Evolutionary conservation across 1,140 invertebrate species (phyloP), one percentile per base, ranked within the genome.

Genomic region (Drosophila ohnishii): DNA sequence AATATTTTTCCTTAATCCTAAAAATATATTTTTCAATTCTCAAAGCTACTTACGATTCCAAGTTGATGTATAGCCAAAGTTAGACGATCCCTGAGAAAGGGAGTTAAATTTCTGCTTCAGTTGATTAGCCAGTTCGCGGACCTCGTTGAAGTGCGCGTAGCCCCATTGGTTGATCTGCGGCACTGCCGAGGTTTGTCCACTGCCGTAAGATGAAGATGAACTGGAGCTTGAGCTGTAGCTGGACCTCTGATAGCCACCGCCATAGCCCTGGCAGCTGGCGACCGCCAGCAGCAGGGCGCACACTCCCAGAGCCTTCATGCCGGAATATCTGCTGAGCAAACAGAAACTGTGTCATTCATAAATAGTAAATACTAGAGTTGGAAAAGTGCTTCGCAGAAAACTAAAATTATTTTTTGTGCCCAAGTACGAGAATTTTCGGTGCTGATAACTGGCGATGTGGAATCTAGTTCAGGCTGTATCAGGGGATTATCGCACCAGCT

Each of bases 31-130:
- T 8, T 25, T 1, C 5, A 44, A 75, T 5, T 22, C 2, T 44
- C 5, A 6, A 22, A 7, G 14, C 44, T 25, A 45, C 89, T 86
- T 58, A 91, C 90, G 75, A 55, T 62, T 84, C 90, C 90, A 91
- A 1, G 45, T 13, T 2, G 53, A 34, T 11, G 57, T 5, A 42
- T 57, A 65, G n/a, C 53, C 65, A 22, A 63, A 48, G 28, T n/a
- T 59, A 34, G 51, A 73, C 2, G 50, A 42, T 16, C 88, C 87
- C 3, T 81, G 65, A 0, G 88, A 90, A 37, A 87, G 57, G 9
- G 63, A 58, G 67, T 91, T 91, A 16, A 80, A 91, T 47, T 82
- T 79, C 58, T 87, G 75, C 10, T 83, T 79, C n/a, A 91, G 37
- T 11, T 74, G 66, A 62, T 78, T 89, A 7, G 90, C 88, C 8